Evolutionary conservation across 2,113 vertebrate species (phyloP).

Genomic region (Gambusia holbrooki): DNA sequence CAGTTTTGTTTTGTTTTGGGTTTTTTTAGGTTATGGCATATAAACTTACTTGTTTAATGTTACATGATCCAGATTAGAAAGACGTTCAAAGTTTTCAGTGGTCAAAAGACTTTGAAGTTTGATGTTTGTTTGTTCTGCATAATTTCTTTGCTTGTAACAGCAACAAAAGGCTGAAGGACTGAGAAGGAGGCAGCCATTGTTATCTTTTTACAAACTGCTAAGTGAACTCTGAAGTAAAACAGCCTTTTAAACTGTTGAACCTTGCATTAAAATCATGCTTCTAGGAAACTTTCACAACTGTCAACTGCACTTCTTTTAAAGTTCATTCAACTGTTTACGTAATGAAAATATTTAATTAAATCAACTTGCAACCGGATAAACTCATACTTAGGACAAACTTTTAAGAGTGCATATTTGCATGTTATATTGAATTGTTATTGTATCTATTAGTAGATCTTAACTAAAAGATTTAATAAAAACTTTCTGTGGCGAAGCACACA

Average conservation of each 20-base stretch:
- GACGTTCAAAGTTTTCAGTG: not conserved
- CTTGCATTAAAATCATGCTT: too few species aligned
- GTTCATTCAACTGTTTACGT: not conserved
- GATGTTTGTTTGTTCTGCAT: not conserved
- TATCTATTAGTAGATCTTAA: not conserved
- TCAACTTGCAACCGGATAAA: not conserved
- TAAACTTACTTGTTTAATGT: not conserved
- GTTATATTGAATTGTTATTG: not conserved
- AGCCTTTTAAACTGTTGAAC: not conserved
- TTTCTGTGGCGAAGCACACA: not conserved
- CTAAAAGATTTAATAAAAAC: not conserved
- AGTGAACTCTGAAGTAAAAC: not conserved
- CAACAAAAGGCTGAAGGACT: not conserved
- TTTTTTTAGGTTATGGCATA: not conserved
- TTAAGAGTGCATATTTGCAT: not conserved
- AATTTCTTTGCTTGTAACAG: not conserved
- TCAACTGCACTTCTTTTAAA: not conserved
- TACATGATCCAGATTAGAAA: not conserved
- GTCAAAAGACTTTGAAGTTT: not conserved
- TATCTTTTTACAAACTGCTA: not conserved
- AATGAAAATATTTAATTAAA: not conserved
- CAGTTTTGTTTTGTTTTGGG: not conserved
- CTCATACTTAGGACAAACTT: not conserved
- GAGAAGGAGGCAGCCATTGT: not conserved
- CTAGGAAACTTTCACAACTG: too few species aligned